phyloP scores from a whole-genome alignment of 2,113 vertebrate species.

The cattle (Bos taurus) region ARS-UCD2.0 NC_037351.1:40646001-40646500 shows the following conservation, averaged over 20 bases:
- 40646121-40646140: slow-evolving; percentile 57
- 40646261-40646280: neutral
- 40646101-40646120: slow-evolving; percentile 30
- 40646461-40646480: neutral
- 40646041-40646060: neutral
- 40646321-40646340: slow-evolving; percentile 18
- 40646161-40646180: slow-evolving; percentile 59
- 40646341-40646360: slow-evolving; percentile 34
- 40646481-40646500: neutral
- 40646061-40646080: neutral
- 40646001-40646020: neutral
- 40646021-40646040: neutral
- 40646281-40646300: neutral
- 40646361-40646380: slow-evolving; percentile 55
- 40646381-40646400: slow-evolving; percentile 4
- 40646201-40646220: slow-evolving; percentile 6
- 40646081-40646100: slow-evolving; percentile 3
- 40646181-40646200: slow-evolving; percentile 21
- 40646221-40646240: slow-evolving; percentile 51
- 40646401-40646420: slow-evolving; percentile 25
- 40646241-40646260: slow-evolving; percentile 35
- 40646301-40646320: slow-evolving; percentile 34
- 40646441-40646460: neutral
- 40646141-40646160: slow-evolving; percentile 62
- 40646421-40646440: neutral